A percentile compares a stretch with the other conserved stretches of the same genome.
Evolutionary conservation across 2,113 vertebrate species (phyloP).

Genomic region (Numida meleagris): DNA sequence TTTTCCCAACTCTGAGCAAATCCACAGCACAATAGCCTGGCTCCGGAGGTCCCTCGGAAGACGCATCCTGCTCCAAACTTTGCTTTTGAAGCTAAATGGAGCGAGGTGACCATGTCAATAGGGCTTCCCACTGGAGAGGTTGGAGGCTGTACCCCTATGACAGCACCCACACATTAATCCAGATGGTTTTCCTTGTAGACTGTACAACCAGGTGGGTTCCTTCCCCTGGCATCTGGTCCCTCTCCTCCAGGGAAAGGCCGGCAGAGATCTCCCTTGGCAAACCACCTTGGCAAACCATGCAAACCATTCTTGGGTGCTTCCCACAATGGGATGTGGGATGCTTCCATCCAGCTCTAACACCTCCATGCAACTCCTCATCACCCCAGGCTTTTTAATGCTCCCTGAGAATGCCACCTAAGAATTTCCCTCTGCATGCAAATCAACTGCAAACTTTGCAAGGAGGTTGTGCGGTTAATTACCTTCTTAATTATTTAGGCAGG

Average conservation of each 20-base stretch:
- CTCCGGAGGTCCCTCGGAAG: background rate
- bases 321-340: background rate
- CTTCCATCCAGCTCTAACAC: background rate
- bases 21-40: background rate
- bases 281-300: background rate
- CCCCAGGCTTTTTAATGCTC: background rate
- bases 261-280: background rate
- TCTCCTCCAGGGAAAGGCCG: background rate
- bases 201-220: background rate
- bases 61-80: rapidly evolving
- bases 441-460: background rate
- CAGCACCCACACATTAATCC: rapidly evolving
- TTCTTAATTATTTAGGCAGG: slow-evolving; percentile 5
- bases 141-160: rapidly evolving
- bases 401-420: rapidly evolving
- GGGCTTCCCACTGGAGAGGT: rapidly evolving
- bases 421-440: background rate
- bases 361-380: background rate
- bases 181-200: background rate
- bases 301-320: rapidly evolving
- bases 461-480: background rate
- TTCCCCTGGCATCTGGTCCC: background rate
- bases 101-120: background rate
- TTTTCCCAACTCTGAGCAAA: background rate
- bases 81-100: background rate